Evolutionary conservation across 2,113 vertebrate genomes (phyloP).

Genomic region (Phocoena sinus): DNA sequence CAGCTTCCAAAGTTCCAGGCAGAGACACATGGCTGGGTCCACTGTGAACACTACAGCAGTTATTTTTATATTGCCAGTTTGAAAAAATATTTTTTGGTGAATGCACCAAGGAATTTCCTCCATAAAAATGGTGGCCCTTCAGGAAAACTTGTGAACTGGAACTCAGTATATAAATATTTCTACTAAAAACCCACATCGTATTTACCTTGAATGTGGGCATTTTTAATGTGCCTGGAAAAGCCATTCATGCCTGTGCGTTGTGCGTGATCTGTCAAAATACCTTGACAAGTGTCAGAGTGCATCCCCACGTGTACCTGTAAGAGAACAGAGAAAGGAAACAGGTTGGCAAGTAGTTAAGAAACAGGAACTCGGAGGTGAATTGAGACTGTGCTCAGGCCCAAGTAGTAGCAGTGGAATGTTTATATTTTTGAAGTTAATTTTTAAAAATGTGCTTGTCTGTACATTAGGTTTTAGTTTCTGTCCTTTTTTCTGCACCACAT

Average conservation of each 20-base stretch:
- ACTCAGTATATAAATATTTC: background rate
- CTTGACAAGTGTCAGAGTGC: background rate
- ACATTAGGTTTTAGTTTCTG: constrained; percentile 68
- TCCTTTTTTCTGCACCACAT: constrained; percentile 53
- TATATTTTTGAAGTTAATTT: constrained; percentile 55
- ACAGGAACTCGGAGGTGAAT: background rate
- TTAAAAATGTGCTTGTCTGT: constrained; percentile 40
- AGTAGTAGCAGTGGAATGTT: background rate
- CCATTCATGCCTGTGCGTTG: background rate
- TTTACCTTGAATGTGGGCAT: background rate
- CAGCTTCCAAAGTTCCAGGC: background rate
- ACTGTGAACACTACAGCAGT: background rate
- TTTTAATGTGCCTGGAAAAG: background rate
- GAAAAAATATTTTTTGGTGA: background rate
- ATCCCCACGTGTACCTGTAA: background rate
- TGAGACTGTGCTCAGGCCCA: background rate
- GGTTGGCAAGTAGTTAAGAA: background rate
- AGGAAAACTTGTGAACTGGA: background rate
- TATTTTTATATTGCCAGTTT: background rate
- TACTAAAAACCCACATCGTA: background rate
- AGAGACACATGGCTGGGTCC: background rate
- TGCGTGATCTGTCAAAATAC: background rate
- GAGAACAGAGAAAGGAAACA: background rate
- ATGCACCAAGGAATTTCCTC: background rate
- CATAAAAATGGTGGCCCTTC: background rate